Evolutionary conservation across 2,888 invertebrate genomes (phyloP), one percentile per base, ranked within the genome.

Genomic region (Helleia helle): DNA sequence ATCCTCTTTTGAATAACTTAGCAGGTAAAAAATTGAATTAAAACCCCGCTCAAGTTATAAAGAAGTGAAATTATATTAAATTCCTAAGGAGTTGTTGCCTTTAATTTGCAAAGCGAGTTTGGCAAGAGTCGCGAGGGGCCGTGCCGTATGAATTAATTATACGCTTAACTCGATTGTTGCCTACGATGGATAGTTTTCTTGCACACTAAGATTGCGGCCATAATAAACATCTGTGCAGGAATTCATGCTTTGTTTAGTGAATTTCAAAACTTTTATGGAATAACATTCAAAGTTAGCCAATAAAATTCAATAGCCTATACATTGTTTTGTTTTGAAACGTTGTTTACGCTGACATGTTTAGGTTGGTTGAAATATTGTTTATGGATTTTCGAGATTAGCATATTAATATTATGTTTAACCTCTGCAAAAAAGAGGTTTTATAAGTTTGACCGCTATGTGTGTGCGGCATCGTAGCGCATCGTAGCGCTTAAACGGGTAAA

Each of bases 111-210:
- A 22, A 49, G 46, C 42, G 43, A 41, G 38, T 44, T 40, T 44
- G 49, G 47, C 49, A 44, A 49, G 48, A 50, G 50, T 48, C 53
- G 43, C 47, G 53, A 49, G 48, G 42, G 46, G 36, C 11, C 24
- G 38, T 47, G 52, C 47, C 52, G 54, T 56, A 63, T 71, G 65
- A 71, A 72, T 71, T 69, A 65, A 69, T 71, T 62, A 71, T 62
- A 49, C 55, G 46, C 51, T 42, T 55, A 56, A 54, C 49, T 52
- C 55, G 52, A 49, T 50, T 51, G 59, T 58, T 59, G 54, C 65
- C 61, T 53, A 46, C 51, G 57, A 53, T 60, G 51, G 43, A 55
- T 58, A 62, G 61, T 64, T 56, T 47, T 48, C 51, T 51, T 50
- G 48, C 42, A 25, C 45, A 34, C 34, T 44, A 27, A 36, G 42